Conservation (phyloP, 2,797 vertebrate species). For the Parauchenoglanis punctatus region DNA sequence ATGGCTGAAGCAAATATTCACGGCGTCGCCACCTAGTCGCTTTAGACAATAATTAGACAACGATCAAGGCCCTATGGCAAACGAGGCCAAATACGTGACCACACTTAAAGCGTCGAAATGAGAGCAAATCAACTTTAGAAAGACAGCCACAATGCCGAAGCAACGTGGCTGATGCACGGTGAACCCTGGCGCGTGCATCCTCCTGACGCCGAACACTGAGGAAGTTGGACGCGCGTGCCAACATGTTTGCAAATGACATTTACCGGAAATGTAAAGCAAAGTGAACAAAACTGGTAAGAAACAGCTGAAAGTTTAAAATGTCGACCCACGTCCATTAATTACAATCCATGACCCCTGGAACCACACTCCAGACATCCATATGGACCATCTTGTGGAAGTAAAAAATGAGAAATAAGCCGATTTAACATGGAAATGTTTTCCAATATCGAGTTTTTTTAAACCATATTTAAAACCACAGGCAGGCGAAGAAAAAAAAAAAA, state of each 20-base stretch:
- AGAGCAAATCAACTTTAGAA: neutral
- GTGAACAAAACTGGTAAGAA: neutral
- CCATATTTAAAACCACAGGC: neutral
- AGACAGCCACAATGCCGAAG: neutral
- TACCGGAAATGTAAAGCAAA: conserved; percentile 34
- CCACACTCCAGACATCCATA: neutral
- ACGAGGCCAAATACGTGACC: neutral
- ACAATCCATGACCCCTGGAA: neutral
- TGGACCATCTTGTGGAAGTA: too few species aligned
- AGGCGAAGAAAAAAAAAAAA: neutral
- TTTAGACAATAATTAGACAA: conserved; percentile 10
- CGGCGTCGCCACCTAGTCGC: conserved; percentile 37
- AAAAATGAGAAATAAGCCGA: neutral
- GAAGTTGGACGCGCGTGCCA: conserved; percentile 34
- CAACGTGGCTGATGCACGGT: neutral
- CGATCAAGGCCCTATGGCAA: neutral
- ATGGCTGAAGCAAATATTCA: conserved; percentile 20
- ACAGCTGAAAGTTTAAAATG: neutral
- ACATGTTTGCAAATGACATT: conserved; percentile 17
- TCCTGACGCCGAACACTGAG: conserved; percentile 11
- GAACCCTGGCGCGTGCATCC: neutral
- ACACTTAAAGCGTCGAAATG: neutral
- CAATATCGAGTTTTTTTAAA: neutral
- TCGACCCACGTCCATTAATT: too few species aligned
- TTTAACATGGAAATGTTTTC: neutral